Conservation (phyloP, 1,140 invertebrate species). For the Notospermus geniculatus region DNA sequence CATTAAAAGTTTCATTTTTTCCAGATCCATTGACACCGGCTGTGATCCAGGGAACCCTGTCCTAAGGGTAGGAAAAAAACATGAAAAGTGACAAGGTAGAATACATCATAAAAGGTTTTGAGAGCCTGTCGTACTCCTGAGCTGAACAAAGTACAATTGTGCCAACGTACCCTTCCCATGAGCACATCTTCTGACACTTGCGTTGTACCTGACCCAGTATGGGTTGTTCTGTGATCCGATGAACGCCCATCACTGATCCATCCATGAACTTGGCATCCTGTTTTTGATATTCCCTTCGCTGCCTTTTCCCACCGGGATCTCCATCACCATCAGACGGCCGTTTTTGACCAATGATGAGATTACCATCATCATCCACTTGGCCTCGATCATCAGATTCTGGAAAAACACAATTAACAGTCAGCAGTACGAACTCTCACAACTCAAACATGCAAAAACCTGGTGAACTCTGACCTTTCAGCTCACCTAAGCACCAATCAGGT, state of each 20-base stretch:
- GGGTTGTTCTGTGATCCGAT: slow-evolving; percentile 55
- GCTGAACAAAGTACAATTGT: slow-evolving; percentile 1
- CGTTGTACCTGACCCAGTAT: slow-evolving; percentile 70
- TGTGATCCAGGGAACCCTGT: slow-evolving; percentile 92
- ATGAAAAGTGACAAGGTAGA: slow-evolving; percentile 5
- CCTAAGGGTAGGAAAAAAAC: slow-evolving; percentile 42
- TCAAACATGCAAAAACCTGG: no score
- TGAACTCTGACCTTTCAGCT: no score
- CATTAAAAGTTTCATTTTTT: slow-evolving; percentile 76
- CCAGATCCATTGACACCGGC: slow-evolving; percentile 90
- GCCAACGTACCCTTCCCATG: slow-evolving; percentile 64
- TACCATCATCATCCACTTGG: slow-evolving; percentile 41
- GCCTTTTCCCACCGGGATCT: slow-evolving; percentile 12
- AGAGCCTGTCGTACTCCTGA: neutral
- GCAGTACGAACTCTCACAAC: no score
- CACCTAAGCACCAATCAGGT: slow-evolving; percentile 81
- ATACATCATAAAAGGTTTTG: neutral
- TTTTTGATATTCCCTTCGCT: slow-evolving; percentile 39
- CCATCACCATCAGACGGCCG: slow-evolving; percentile 12
- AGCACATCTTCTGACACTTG: slow-evolving; percentile 78
- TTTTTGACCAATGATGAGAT: slow-evolving; percentile 17
- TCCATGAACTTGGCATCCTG: slow-evolving; percentile 55
- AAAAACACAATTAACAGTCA: slow-evolving; percentile 1
- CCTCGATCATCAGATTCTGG: slow-evolving; percentile 42
- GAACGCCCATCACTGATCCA: slow-evolving; percentile 52